A percentile compares a stretch with the other conserved stretches of the same genome.
phyloP scores from a whole-genome alignment of 53 echinoderm and acorn worm species.

The Holothuria leucospilota region DNA sequence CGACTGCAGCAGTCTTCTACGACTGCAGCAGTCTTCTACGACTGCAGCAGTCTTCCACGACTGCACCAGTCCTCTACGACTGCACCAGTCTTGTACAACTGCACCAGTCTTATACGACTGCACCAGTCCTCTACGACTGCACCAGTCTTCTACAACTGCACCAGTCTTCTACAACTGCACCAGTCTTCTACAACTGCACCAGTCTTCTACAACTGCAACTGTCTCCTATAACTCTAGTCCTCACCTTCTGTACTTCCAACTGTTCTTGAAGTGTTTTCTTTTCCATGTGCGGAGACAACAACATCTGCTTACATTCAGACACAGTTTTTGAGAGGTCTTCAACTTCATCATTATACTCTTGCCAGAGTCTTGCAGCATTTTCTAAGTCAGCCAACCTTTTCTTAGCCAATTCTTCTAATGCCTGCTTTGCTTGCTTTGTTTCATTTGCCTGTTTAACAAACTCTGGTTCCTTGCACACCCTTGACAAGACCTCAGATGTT shows the following conservation, averaged over 20 bases:
- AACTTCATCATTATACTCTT: conserved; percentile 70
- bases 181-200: no score
- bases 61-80: no score
- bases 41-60: no score
- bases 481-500: conserved; percentile 65
- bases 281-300: conserved; percentile 87
- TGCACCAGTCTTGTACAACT: no score
- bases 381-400: conserved; percentile 65
- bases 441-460: conserved; percentile 56
- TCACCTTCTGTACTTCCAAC: conserved; percentile 80
- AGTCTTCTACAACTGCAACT: no score
- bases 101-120: not conserved
- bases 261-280: conserved; percentile 84
- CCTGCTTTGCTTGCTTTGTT: conserved; percentile 44
- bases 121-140: no score
- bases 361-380: conserved; percentile 67
- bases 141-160: no score
- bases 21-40: no score
- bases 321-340: conserved; percentile 64
- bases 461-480: conserved; percentile 67
- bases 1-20: no score
- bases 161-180: no score
- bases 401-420: conserved; percentile 47
- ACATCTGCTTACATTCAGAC: conserved; percentile 68
- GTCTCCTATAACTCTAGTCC: not conserved